These are phyloP conservation scores for Meghimatium bilineatum DNA, from an alignment of 2,888 invertebrate species.

Conservation along the genomic window DNA sequence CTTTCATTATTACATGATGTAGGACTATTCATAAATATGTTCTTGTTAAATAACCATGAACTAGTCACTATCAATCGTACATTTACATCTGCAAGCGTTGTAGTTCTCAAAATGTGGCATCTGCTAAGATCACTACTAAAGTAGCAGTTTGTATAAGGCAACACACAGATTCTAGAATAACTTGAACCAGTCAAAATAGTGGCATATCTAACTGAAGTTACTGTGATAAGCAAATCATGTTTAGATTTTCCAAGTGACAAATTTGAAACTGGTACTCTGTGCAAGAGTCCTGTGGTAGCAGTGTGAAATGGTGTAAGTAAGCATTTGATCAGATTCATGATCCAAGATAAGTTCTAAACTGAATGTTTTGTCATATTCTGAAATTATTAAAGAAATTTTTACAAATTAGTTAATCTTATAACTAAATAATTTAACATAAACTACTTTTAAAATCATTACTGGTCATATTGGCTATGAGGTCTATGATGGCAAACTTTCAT, in stretches of 20 bases:
- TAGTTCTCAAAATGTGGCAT: not conserved
- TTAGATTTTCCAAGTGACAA: not conserved
- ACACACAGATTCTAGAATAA: not conserved
- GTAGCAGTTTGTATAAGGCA: not conserved
- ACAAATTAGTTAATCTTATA: not conserved
- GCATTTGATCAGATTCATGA: constrained; percentile 1
- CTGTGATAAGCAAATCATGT: not conserved
- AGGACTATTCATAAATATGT: not conserved
- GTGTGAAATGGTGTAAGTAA: not conserved
- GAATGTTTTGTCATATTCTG: not conserved
- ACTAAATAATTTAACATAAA: not conserved
- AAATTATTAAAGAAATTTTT: not conserved
- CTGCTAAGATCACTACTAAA: not conserved
- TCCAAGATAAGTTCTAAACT: not conserved
- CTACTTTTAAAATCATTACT: no score
- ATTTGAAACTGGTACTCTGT: not conserved
- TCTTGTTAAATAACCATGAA: not conserved
- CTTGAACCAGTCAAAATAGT: not conserved
- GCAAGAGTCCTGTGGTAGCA: not conserved
- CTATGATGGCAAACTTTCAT: no score
- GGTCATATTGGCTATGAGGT: no score
- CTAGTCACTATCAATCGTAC: not conserved
- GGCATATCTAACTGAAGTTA: not conserved
- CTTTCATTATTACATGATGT: not conserved
- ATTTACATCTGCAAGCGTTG: not conserved